Evolutionary conservation across 30 jellyfish, hydroid and myxozoan species (phyloP).

Genomic region (Aurelia aurita complex sp. Pacific): DNA sequence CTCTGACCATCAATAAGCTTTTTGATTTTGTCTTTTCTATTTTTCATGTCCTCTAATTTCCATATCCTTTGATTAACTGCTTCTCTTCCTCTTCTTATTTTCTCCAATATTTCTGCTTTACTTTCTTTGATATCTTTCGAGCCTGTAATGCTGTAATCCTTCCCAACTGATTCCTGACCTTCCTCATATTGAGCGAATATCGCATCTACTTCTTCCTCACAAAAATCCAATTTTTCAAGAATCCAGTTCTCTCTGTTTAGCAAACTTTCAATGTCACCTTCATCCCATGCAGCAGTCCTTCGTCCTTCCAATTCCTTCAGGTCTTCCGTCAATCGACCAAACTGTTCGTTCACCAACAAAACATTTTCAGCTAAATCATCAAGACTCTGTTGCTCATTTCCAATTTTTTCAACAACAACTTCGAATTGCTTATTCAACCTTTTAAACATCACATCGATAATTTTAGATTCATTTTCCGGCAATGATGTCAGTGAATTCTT

Average conservation of each 20-base stretch:
- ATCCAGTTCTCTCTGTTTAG: slow-evolving; percentile 1
- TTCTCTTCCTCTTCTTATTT: not conserved
- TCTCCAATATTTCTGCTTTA: not conserved
- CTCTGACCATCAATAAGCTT: too few relatives aligned
- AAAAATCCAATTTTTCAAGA: not conserved
- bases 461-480: slow-evolving; percentile 41
- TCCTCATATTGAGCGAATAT: not conserved
- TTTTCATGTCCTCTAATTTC: not conserved
- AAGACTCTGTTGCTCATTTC: slow-evolving; percentile 24
- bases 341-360: not conserved
- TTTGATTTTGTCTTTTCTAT: not conserved
- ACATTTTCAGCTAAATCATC: not conserved
- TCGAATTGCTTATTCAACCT: slow-evolving; percentile 3
- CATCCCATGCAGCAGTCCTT: not conserved
- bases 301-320: slow-evolving; percentile 7
- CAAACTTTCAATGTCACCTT: not conserved
- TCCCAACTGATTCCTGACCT: not conserved
- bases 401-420: slow-evolving; percentile 13
- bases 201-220: slow-evolving; percentile 16
- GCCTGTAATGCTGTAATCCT: not conserved
- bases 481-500: not conserved
- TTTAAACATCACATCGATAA: slow-evolving; percentile 2
- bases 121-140: not conserved
- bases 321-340: slow-evolving; percentile 4
- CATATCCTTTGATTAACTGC: not conserved